phyloP scores from a whole-genome alignment of 2,888 invertebrate species.

The Cryptus armator region DNA sequence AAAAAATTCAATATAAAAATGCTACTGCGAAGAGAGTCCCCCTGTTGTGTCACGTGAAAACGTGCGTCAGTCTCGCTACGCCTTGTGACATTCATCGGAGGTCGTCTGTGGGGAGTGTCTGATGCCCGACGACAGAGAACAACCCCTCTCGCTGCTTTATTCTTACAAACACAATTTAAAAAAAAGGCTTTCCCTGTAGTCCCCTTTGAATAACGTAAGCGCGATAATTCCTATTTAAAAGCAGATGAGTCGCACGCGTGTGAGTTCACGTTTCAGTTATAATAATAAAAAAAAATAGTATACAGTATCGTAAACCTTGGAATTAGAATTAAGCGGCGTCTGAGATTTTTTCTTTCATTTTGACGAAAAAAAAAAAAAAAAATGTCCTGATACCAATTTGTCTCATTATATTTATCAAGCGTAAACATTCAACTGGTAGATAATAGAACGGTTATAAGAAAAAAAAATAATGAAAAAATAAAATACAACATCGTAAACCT shows the following conservation, averaged over 20 bases:
- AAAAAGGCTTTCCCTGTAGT: neutral
- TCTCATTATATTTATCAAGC: neutral
- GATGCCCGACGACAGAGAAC: conserved; percentile 21
- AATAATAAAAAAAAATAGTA: neutral
- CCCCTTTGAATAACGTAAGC: conserved; percentile 14
- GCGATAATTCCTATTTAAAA: conserved; percentile 27
- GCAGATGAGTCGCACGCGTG: neutral
- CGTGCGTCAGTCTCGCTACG: conserved; percentile 26
- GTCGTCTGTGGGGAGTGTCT: conserved; percentile 19
- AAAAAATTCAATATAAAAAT: conserved; percentile 27
- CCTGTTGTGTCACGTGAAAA: neutral
- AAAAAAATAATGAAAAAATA: too few species aligned
- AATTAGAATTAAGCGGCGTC: neutral
- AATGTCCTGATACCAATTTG: neutral
- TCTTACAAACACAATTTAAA: neutral
- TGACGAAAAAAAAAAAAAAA: neutral
- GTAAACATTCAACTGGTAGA: too few species aligned
- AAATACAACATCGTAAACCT: too few species aligned
- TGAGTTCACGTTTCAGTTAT: neutral
- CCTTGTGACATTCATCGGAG: conserved; percentile 60
- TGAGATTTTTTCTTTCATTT: neutral
- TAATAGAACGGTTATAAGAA: too few species aligned
- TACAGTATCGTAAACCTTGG: neutral
- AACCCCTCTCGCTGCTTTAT: conserved; percentile 34
- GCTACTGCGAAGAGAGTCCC: neutral